Conservation (phyloP, 2,797 vertebrate genomes). For the Enteromius trimaculatus region DNA sequence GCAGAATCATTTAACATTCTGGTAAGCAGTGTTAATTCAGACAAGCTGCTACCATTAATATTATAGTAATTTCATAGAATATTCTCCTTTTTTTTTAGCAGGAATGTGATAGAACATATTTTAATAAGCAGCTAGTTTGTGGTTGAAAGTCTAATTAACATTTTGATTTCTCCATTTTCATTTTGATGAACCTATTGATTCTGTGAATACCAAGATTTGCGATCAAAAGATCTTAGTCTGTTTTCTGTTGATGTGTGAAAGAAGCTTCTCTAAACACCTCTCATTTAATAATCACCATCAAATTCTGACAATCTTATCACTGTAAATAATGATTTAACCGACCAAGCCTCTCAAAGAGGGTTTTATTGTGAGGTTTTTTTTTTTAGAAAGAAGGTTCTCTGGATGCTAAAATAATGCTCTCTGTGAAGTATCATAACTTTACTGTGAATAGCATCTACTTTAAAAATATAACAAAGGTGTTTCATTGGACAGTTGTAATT, state of each 20-base stretch:
- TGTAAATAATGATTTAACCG: neutral
- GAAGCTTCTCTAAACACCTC: neutral
- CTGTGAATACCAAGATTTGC: neutral
- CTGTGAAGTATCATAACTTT: neutral
- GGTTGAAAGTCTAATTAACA: neutral
- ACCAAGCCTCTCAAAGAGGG: neutral
- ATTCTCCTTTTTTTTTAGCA: neutral
- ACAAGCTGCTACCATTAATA: neutral
- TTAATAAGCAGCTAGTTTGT: neutral
- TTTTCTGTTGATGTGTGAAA: neutral
- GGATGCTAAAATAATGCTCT: neutral
- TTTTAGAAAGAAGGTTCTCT: neutral
- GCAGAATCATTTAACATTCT: conserved; percentile 3
- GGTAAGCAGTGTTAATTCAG: conserved; percentile 14
- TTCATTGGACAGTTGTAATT: neutral
- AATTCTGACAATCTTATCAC: neutral
- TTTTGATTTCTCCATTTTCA: neutral
- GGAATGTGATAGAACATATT: neutral
- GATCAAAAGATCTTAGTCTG: neutral
- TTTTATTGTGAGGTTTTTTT: neutral
- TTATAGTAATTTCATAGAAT: neutral
- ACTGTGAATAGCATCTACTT: neutral
- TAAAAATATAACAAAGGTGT: neutral
- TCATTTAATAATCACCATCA: neutral
- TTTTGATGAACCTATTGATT: neutral